Conservation (phyloP, 64 coral and sea anemone genomes). For the Dendronephthya gigantea region DNA sequence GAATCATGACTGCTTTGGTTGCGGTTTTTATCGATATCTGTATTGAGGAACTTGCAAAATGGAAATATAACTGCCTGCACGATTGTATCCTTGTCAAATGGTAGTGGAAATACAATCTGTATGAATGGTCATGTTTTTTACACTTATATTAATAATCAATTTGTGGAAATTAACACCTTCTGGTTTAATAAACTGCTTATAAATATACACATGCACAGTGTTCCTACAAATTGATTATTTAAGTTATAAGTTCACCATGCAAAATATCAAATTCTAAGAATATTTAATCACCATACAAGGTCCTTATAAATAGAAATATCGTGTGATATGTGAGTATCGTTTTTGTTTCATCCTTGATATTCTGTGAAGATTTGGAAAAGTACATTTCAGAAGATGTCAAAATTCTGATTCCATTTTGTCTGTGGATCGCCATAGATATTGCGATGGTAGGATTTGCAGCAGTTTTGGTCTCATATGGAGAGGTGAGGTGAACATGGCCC, state of each 20-base stretch:
- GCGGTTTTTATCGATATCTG: conserved; percentile 72
- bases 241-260: too few species aligned
- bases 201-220: too few species aligned
- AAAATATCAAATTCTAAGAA: too few species aligned
- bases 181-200: too few species aligned
- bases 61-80: conserved; percentile 68
- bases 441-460: conserved; percentile 57
- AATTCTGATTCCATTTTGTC: conserved; percentile 60
- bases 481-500: conserved; percentile 26
- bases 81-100: conserved; percentile 71
- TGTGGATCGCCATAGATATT: conserved; percentile 74
- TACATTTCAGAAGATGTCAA: conserved; percentile 40
- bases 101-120: neutral
- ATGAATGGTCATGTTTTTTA: neutral
- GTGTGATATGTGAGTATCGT: neutral
- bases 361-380: conserved; percentile 46
- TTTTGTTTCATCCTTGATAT: neutral
- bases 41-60: conserved; percentile 38
- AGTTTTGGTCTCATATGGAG: conserved; percentile 50
- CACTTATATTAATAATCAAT: too few species aligned
- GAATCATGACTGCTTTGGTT: conserved; percentile 58
- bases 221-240: too few species aligned
- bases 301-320: neutral
- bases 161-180: too few species aligned
- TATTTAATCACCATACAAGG: too few species aligned